These are phyloP conservation scores for Agrochola litura DNA, from an alignment of 2,888 invertebrate species.

Conservation along the genomic window DNA sequence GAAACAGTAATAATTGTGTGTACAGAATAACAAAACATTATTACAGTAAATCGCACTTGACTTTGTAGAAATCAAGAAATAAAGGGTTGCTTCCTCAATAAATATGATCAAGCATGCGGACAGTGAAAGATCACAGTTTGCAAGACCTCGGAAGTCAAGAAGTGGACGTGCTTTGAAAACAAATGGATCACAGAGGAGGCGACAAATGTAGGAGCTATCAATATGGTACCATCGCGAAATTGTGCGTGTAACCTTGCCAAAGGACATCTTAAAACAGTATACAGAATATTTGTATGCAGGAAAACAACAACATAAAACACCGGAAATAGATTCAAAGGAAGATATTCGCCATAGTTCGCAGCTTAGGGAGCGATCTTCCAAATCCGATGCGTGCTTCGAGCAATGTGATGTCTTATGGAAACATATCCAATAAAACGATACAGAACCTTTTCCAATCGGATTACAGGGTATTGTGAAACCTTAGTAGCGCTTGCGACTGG, in stretches of 20 bases:
- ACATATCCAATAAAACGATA: constrained; percentile 63
- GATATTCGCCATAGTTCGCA: constrained; percentile 33
- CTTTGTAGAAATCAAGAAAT: constrained; percentile 69
- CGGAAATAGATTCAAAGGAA: constrained; percentile 38
- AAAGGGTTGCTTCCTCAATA: constrained; percentile 76
- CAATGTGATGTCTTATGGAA: constrained; percentile 59
- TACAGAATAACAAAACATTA: constrained; percentile 43
- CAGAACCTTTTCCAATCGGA: constrained; percentile 78
- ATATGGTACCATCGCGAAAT: constrained; percentile 36
- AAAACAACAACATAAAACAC: constrained; percentile 48
- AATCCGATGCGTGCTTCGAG: constrained; percentile 31
- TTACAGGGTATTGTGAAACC: constrained; percentile 78
- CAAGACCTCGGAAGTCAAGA: constrained; percentile 67
- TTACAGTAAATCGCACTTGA: constrained; percentile 59
- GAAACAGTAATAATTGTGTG: constrained; percentile 55
- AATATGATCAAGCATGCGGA: constrained; percentile 73
- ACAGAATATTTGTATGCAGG: constrained; percentile 16
- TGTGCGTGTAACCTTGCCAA: constrained; percentile 38
- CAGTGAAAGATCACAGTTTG: constrained; percentile 66
- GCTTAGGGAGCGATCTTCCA: constrained; percentile 44
- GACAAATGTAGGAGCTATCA: constrained; percentile 57
- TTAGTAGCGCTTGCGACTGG: constrained; percentile 71
- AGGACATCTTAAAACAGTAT: constrained; percentile 28
- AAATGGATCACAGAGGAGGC: constrained; percentile 60
- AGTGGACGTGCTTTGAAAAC: constrained; percentile 62